Base-by-base conservation (phyloP, 2,113 vertebrate genomes). In the Eurystomus gularis region DNA sequence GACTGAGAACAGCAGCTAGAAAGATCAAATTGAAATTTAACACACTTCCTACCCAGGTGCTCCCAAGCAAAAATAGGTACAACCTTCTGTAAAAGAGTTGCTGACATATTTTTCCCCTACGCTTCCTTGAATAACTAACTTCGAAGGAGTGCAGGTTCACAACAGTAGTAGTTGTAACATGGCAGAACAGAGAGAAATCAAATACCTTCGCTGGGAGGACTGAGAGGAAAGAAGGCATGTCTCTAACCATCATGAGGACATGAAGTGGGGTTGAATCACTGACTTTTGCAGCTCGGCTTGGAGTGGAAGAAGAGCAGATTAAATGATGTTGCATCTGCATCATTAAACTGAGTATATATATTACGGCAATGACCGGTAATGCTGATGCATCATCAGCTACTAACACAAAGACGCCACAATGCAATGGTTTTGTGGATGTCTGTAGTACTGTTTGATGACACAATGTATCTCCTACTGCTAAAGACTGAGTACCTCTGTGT, bases 81-180 rank as follows among this genome's bases (percentile, higher is more conserved):
- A 57, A 75, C 4, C 5, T 15, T 54, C 13, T 61, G 35, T 23
- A 60, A 77, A 10, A 15, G 10, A 55, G 11, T 28, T 0, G 0
- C 25, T 72, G 39, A 9, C 7, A 17, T 51, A n/a, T 57, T 24
- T 8, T 2, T 9, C 13, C 20, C 9, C 10, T 21, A 3, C 3
- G 11, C 23, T 42, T 86, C 21, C 21, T 73, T 52, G 17, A 77
- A 72, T 18, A 76, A 15, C 1, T 29, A 57, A 26, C 14, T 57
- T 61, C 54, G 21, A 52, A 62, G 49, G 18, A 51, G 25, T 28
- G 8, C 15, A 29, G 13, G 13, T 46, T 66, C 37, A 35, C 37
- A 35, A 57, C 42, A 64, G 13, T 33, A 62, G 33, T 4, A 51
- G 7, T 12, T 5, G 3, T 37, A 61, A 46, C 5, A 31, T n/a